Evolutionary conservation across 2,888 invertebrate genomes (phyloP).

Genomic region (Serripes groenlandicus): DNA sequence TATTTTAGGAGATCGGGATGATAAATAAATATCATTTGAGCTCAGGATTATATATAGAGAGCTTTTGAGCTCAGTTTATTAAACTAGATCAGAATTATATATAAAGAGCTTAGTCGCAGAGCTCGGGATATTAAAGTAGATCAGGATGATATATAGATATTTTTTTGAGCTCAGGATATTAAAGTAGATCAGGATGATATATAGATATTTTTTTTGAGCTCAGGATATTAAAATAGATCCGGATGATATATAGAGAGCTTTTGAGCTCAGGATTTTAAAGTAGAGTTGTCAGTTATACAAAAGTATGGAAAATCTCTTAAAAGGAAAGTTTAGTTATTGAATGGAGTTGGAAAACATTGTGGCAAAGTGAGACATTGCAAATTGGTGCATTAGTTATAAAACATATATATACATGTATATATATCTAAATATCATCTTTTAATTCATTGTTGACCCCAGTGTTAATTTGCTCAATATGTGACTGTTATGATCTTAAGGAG

Average conservation of each 20-base stretch:
- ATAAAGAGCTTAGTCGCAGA: not conserved
- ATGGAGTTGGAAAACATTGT: not conserved
- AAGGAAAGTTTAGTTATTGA: too few relatives aligned
- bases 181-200: conserved; percentile 50
- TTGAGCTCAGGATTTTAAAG: not conserved
- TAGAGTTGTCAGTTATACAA: too few relatives aligned
- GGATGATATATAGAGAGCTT: not conserved
- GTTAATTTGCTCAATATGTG: too few relatives aligned
- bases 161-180: conserved; percentile 55
- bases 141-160: not conserved
- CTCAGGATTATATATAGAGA: conserved; percentile 27
- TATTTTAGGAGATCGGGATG: not conserved
- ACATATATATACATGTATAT: too few relatives aligned
- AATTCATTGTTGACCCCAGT: too few relatives aligned
- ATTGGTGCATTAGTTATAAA: too few relatives aligned
- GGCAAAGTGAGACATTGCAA: not conserved
- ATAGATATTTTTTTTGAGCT: not conserved
- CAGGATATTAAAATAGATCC: too few relatives aligned
- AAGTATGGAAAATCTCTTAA: too few relatives aligned
- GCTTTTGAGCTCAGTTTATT: not conserved
- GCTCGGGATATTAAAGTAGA: conserved; percentile 32
- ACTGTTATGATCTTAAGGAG: too few relatives aligned
- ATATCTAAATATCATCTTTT: too few relatives aligned
- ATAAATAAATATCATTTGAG: not conserved
- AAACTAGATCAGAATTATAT: not conserved